Evolutionary conservation across 2,797 vertebrate species (phyloP), one percentile per base, ranked within the genome.

Genomic region (Pangasius macronema): DNA sequence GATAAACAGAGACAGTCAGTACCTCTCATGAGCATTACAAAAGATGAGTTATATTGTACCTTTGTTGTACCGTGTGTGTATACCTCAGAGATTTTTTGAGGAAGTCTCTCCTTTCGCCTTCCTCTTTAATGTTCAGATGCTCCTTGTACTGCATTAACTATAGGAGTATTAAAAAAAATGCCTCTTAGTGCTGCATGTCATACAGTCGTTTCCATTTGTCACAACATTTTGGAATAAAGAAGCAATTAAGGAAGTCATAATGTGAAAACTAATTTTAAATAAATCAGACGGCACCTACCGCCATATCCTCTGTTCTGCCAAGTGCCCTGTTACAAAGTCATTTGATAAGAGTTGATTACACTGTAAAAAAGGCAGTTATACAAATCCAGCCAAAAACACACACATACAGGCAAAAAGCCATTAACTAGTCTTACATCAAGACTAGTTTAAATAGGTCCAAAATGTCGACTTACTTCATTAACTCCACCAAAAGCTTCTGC

Each of bases 131-230:
- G 88, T 87, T 97, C 90, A 98, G 93, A 92, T 99, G 97, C 67
- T 98, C 96, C 91, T 94, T 97, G 90, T 99, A 99, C 91, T 98
- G 97, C 39, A 97, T 95, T 82, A 99, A 93, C 98, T 99, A 90
- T n/a, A 87, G n/a, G 51, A 83, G 73, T 9, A 53, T 46, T 53
- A 30, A 14, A 36, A 14, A 36, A 55, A 22, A 30, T 1, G 1
- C 5, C 1, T 1, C 30, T 84, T 3, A 61, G 33, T 30, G 24
- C 22, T 73, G 49, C 36, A n/a, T 20, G n/a, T 46, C 9, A 67
- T 59, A 30, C 5, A 27, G 30, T 36, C 33, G 9, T 33, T 59
- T 77, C 8, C 14, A 11, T 53, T 30, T 30, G 27, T 57, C 11
- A 39, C 2, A 39, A n/a, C 2, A 30, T 75, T 36, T 70, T 36